A percentile compares a stretch with the other conserved stretches of the same genome.
Conservation (phyloP, 2,888 invertebrate genomes). For the Drosophila phalerata region DNA sequence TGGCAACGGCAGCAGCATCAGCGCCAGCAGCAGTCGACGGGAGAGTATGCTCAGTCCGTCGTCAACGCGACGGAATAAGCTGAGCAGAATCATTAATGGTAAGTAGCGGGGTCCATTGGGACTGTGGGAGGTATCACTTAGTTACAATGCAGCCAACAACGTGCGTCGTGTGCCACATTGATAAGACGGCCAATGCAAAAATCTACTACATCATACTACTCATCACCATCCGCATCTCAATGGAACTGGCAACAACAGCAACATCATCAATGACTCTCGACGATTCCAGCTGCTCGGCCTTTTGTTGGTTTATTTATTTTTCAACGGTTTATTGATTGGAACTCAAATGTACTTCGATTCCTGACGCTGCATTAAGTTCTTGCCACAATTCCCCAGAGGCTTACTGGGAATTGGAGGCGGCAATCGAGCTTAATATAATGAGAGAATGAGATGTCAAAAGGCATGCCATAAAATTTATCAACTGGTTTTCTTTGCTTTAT, state of each 20-base stretch:
- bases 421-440: background rate
- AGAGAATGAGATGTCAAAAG: slow-evolving; percentile 1
- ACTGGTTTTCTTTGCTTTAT: slow-evolving; percentile 30
- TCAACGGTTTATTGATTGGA: slow-evolving; percentile 63
- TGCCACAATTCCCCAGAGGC: slow-evolving; percentile 30
- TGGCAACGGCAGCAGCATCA: slow-evolving; percentile 42
- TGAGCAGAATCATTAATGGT: slow-evolving; percentile 91
- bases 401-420: background rate
- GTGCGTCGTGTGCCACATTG: slow-evolving; percentile 58
- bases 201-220: no score
- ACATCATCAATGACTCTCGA: slow-evolving; percentile 21
- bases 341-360: slow-evolving; percentile 62
- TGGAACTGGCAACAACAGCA: slow-evolving; percentile 18
- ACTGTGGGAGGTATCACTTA: slow-evolving; percentile 10
- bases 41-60: slow-evolving; percentile 91
- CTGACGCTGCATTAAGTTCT: slow-evolving; percentile 55
- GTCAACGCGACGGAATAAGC: slow-evolving; percentile 91
- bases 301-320: slow-evolving; percentile 60
- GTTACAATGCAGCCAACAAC: slow-evolving; percentile 8
- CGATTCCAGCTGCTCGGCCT: slow-evolving; percentile 6
- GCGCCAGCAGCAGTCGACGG: slow-evolving; percentile 84
- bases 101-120: slow-evolving; percentile 81
- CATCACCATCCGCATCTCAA: slow-evolving; percentile 2
- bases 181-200: slow-evolving; percentile 34
- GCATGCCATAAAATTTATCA: slow-evolving; percentile 1